Base-by-base conservation (phyloP, 92 coral and sea anemone genomes). In the Umimayanthus chanpuru region DNA sequence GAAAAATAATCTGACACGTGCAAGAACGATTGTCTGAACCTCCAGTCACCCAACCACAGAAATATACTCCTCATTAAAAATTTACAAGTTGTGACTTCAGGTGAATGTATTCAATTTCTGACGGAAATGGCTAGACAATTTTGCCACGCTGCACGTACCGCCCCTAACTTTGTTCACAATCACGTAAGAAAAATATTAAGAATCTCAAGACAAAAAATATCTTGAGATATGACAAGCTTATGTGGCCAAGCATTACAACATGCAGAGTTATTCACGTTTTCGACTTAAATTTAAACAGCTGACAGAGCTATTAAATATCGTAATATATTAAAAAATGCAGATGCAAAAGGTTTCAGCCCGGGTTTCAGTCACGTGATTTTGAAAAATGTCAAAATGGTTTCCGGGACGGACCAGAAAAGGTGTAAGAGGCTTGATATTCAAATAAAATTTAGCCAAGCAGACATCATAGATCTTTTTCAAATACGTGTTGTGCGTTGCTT, bases 1-100 rank as follows among this genome's bases (percentile, higher is more conserved):
- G 68, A 61, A 61, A 61, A 7, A 10, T 28, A 79, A 79, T 55
- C 83, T 79, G 83, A 79, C 32, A 39, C 83, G 83, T 26, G 77
- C 44, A 56, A 6, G 78, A 32, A 32, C 20, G n/a, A 36, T 32
- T 15, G 41, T 75, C 79, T 21, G 4, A 39, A 16, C 15, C n/a
- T 21, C 49, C 79, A 43, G 79, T 53, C 26, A 40, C 30, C 50
- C 28, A 43, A 70, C 77, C 79, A 14, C 78, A 71, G 64, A 71
- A 83, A 70, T 71, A 9, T 43, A 55, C 32, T 49, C 6, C 16
- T 47, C 23, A 83, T 83, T 44, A 71, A 83, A 68, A 14, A 83
- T 83, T 83, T 74, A 83, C n/a, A 16, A 70, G 11, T 65, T 70
- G 65, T 71, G 77, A 44, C 29, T 73, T 83, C 55, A 67, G 36